Base-by-base conservation (phyloP, 1,140 invertebrate species). In the Magallana ariakensis region DNA sequence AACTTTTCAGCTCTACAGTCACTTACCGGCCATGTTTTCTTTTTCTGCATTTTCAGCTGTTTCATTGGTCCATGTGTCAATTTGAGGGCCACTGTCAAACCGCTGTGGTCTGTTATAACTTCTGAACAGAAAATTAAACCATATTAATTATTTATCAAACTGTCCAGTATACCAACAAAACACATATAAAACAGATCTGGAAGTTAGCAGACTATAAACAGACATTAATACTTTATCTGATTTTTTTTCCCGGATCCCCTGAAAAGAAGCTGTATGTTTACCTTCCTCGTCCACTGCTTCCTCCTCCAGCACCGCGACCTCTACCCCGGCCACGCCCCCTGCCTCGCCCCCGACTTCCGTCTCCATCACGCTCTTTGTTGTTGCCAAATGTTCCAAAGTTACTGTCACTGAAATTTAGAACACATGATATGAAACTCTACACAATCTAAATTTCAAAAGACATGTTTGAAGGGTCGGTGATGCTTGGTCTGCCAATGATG, bases 41-140 rank as follows among this genome's bases (percentile, higher is more conserved):
- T 92, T 94, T 26, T 93, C 92, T 70, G 92, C 92, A 87, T 94
- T 94, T 87, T 94, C 94, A 86, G 94, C 95, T 26, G 94, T 95
- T 87, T 94, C 94, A 90, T 96, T 96, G 88, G 96, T 96, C 96
- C 96, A 97, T 54, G 96, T 96, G 90, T 96, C 96, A 94, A 96
- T 95, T 56, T 94, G 92, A 57, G 94, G 93, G n/a, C 93, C 94
- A 83, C 92, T 92, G 26, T 91, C 91, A 90, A 92, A 92, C 60
- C 90, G 89, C 57, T 85, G 84, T 53, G 80, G 33, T 60, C 87
- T 85, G 19, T 87, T 83, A 66, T 15, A 85, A 58, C 54, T 62
- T 81, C 46, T 46, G 53, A 66, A 55, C 33, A 58, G 56, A 57
- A 57, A 80, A 15, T 54, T 11, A 82, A 82, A 82, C 6, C 19